Percentiles rank a stretch among this genome's conserved stretches.
Evolutionary conservation across 2,113 vertebrate genomes (phyloP).

Genomic region (Dipodomys spectabilis): DNA sequence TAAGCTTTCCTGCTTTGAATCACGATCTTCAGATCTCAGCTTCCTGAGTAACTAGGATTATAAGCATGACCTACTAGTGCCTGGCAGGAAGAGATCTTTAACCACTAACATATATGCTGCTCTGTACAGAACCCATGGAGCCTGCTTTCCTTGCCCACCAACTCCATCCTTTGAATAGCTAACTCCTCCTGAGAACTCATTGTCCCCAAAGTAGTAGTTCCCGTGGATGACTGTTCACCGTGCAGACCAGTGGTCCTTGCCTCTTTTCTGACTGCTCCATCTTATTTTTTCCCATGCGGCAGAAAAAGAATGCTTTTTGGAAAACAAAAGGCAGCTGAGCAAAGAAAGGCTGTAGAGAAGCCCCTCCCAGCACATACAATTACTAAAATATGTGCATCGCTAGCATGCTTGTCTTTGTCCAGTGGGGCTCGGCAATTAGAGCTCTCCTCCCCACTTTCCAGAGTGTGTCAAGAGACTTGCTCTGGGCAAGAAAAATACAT

Average conservation of each 20-base stretch:
- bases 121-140: not conserved
- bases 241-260: not conserved
- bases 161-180: not conserved
- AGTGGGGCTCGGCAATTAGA: conserved; percentile 61
- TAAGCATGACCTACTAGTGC: too few species aligned
- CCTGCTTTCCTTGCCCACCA: not conserved
- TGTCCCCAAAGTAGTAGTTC: not conserved
- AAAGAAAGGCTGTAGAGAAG: conserved; percentile 32
- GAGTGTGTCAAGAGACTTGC: conserved; percentile 66
- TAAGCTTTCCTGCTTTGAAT: too few species aligned
- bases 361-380: not conserved
- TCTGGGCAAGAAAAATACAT: conserved; percentile 76
- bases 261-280: not conserved
- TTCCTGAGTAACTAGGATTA: not conserved
- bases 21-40: not conserved
- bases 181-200: not conserved
- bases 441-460: conserved; percentile 20
- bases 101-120: not conserved
- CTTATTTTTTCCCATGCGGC: not conserved
- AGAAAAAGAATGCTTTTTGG: conserved; percentile 25
- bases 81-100: not conserved
- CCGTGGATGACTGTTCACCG: not conserved
- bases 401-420: conserved; percentile 35
- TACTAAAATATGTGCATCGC: conserved; percentile 43
- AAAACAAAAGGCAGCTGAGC: conserved; percentile 17